A percentile compares a stretch with the other conserved stretches of the same genome.
These are phyloP conservation scores for Phytoseiulus persimilis DNA, from an alignment of 2,888 invertebrate species.

Conservation along the genomic window DNA sequence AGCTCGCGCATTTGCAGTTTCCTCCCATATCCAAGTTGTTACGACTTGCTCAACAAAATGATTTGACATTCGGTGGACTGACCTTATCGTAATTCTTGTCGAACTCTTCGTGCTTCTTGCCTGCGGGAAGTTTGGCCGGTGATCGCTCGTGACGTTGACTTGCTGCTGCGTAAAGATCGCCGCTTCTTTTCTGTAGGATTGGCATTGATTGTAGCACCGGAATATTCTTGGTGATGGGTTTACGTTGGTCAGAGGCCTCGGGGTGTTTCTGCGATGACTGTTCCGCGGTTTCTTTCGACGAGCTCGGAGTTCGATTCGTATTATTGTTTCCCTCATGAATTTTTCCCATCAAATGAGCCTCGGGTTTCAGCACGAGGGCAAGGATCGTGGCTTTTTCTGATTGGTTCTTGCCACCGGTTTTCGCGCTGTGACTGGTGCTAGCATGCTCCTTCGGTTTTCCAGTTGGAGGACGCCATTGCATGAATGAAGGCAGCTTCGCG, in stretches of 20 bases:
- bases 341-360: not conserved
- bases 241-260: not conserved
- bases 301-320: not conserved
- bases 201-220: not conserved
- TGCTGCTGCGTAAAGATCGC: not conserved
- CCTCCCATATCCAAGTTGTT: too few relatives aligned
- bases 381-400: not conserved
- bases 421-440: not conserved
- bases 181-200: not conserved
- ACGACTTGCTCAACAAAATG: too few relatives aligned
- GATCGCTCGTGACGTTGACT: not conserved
- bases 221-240: not conserved
- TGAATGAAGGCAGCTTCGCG: not conserved
- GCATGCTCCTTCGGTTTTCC: not conserved
- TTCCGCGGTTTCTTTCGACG: not conserved
- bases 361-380: conserved; percentile 8
- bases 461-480: not conserved
- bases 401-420: not conserved
- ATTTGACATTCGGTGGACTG: not conserved
- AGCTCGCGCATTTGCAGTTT: too few relatives aligned
- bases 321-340: not conserved
- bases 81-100: conserved; percentile 32
- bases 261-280: not conserved
- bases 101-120: conserved; percentile 11
- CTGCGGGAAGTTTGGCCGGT: not conserved